Conservation (phyloP, 1,140 invertebrate species). For the Aleiodes sp. region DNA sequence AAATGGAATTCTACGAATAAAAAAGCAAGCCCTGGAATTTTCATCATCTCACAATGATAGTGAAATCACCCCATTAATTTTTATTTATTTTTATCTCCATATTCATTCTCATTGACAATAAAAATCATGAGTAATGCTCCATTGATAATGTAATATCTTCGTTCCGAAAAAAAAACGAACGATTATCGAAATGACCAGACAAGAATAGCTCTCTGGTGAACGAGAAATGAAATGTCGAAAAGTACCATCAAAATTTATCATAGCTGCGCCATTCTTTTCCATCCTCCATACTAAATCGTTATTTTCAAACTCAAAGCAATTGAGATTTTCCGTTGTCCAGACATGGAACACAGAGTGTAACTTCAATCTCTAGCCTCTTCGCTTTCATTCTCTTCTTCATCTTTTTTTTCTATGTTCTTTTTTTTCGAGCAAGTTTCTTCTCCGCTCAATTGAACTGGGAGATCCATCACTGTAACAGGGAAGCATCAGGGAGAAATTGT, state of each 20-base stretch:
- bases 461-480: background rate
- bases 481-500: background rate
- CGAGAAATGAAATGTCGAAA: background rate
- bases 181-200: background rate
- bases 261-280: background rate
- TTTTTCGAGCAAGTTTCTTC: background rate
- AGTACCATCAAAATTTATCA: background rate
- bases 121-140: background rate
- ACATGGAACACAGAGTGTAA: background rate
- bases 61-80: background rate
- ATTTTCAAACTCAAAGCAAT: background rate
- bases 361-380: no score
- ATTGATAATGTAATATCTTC: background rate
- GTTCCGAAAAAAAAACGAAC: background rate
- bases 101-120: background rate
- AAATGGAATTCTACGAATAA: no score
- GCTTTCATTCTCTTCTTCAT: no score
- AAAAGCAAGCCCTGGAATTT: no score
- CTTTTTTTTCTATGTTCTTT: background rate
- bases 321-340: background rate
- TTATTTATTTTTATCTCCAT: background rate
- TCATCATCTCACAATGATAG: background rate
- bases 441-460: background rate
- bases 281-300: background rate
- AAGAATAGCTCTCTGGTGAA: no score